These are phyloP conservation scores for Paralinhomoeus sp. DNA, from an alignment of 2,888 invertebrate species.

Conservation along the genomic window DNA sequence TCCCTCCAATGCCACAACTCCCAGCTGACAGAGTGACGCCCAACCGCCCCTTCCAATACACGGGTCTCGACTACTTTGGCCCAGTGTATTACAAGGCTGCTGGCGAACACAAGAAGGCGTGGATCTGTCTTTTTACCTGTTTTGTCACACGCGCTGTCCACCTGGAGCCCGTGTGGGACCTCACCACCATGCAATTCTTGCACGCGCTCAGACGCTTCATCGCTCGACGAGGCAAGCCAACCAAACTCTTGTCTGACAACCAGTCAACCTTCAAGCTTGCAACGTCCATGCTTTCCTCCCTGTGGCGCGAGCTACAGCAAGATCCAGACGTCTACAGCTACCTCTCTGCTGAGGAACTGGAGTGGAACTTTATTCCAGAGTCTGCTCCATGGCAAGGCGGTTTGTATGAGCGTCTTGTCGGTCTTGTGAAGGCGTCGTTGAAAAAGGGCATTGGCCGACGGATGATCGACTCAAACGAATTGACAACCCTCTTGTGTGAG, in stretches of 20 bases:
- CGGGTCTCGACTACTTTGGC: background rate
- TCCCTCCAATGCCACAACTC: background rate
- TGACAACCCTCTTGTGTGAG: background rate
- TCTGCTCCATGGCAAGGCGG: slow-evolving; percentile 28
- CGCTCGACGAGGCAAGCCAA: slow-evolving; percentile 17
- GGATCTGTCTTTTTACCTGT: slow-evolving; percentile 24
- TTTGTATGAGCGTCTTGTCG: slow-evolving; percentile 26
- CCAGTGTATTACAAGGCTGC: slow-evolving; percentile 7
- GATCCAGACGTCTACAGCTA: background rate
- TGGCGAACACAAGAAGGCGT: slow-evolving; percentile 11
- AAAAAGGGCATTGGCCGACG: background rate
- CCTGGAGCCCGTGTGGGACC: slow-evolving; percentile 18
- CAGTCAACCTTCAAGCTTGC: slow-evolving; percentile 20
- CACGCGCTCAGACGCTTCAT: slow-evolving; percentile 19
- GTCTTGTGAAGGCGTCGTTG: slow-evolving; percentile 17
- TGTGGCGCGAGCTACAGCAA: background rate
- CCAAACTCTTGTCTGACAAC: slow-evolving; percentile 18
- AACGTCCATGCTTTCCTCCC: background rate
- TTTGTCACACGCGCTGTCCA: slow-evolving; percentile 23
- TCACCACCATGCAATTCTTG: slow-evolving; percentile 17
- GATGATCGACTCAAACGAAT: background rate
- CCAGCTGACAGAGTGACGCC: background rate
- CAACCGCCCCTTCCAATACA: background rate
- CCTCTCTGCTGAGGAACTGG: slow-evolving; percentile 4
- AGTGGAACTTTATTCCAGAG: slow-evolving; percentile 24